Evolutionary conservation across 2,888 invertebrate genomes (phyloP), one percentile per base, ranked within the genome.

Genomic region (Choreutis nemorana): DNA sequence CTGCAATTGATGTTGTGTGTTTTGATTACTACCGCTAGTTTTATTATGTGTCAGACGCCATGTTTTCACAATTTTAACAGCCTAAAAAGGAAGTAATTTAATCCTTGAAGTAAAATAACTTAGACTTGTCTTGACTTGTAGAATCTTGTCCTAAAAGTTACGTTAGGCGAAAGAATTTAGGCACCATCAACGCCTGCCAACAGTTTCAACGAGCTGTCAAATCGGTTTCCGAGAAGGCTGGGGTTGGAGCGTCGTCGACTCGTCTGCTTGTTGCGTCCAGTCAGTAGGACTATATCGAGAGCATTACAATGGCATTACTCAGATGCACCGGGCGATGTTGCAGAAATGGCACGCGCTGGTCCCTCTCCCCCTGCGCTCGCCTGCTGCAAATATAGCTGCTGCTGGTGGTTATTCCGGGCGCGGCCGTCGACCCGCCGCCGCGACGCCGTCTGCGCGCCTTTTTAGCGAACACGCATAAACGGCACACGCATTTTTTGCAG

Each of bases 291-390:
- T 77, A 73, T 71, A 77, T 75, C 57, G 64, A 67, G 73, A 68
- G 63, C 72, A 75, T 77, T 77, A 73, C 72, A 75, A 73, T 73
- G 72, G 56, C 70, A 78, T 78, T 78, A 77, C 70, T 78, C 77
- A 77, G 73, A 75, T 77, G 77, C 77, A 75, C 72, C 65, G 75
- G 71, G 67, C 72, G 62, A 50, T 70, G 71, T 56, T 73, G 77
- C 75, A 75, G 70, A 77, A 75, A 75, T 75, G 77, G 75, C 77
- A 73, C 75, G 77, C 73, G 64, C 55, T 53, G 61, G 45, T 52
- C 32, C 36, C 28, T 34, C 37, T 34, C 49, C 45, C 36, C 45
- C 63, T 64, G 59, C 64, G 58, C 47, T 54, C 62, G 54, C 67
- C 50, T 62, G 68, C 70, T 67, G 77, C 77, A 73, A 77, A 77